Percentiles rank a stretch among this genome's conserved stretches.
Evolutionary conservation across 2,888 invertebrate genomes (phyloP).

Genomic region (Melanotus villosus): DNA sequence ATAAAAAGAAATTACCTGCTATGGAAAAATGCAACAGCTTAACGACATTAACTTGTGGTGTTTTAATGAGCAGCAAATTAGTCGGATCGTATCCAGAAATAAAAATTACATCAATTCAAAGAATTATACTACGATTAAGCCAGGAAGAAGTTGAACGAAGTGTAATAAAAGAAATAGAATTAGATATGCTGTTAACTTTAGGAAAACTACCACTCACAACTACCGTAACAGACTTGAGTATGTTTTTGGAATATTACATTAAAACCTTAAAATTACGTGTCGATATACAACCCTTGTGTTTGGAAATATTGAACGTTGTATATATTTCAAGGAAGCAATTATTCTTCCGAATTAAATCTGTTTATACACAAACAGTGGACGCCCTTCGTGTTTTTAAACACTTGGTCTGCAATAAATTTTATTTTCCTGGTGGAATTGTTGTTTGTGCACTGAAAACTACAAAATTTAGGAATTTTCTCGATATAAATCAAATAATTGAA

Average conservation of each 20-base stretch:
- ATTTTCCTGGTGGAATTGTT: conserved; percentile 60
- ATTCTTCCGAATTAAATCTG: conserved; percentile 56
- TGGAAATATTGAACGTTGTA: conserved; percentile 58
- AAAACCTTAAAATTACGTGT: conserved; percentile 56
- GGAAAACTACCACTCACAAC: conserved; percentile 58
- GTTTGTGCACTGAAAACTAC: conserved; percentile 57
- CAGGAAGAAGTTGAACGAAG: conserved; percentile 50
- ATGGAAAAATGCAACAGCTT: conserved; percentile 55
- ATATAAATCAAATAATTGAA: conserved; percentile 50
- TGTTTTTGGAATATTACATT: conserved; percentile 58
- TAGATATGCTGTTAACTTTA: conserved; percentile 57
- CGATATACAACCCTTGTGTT: conserved; percentile 56
- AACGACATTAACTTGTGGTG: conserved; percentile 53
- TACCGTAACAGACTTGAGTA: conserved; percentile 60
- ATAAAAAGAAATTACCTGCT: conserved; percentile 50
- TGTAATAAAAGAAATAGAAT: conserved; percentile 54
- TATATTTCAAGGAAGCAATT: conserved; percentile 56
- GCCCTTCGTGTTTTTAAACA: conserved; percentile 55
- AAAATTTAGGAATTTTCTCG: conserved; percentile 55
- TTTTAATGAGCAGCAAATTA: conserved; percentile 60
- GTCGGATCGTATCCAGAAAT: conserved; percentile 58
- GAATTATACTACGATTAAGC: conserved; percentile 54
- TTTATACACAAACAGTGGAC: conserved; percentile 55
- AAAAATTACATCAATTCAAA: conserved; percentile 48
- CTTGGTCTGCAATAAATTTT: conserved; percentile 58